Conservation (phyloP, 1,140 invertebrate genomes). For the Trichogramma pretiosum region DNA sequence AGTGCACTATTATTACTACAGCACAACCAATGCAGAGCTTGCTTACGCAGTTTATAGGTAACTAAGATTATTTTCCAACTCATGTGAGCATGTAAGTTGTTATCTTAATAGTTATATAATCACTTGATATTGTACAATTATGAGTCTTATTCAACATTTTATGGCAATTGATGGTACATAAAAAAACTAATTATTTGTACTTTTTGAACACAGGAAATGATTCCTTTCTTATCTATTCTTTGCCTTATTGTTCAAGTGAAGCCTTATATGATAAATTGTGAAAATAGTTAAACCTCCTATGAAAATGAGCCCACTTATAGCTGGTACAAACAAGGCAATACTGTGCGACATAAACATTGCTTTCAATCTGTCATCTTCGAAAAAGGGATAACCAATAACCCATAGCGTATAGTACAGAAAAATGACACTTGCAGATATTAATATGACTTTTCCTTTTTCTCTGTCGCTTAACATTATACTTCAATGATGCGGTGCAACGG, state of each 20-base stretch:
- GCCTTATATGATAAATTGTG: conserved; percentile 52
- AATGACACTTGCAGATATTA: conserved; percentile 46
- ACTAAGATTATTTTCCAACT: too few relatives aligned
- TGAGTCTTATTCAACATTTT: too few relatives aligned
- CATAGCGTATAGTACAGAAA: conserved; percentile 59
- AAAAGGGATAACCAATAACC: conserved; percentile 60
- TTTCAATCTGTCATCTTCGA: conserved; percentile 52
- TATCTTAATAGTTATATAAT: too few relatives aligned
- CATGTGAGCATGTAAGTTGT: too few relatives aligned
- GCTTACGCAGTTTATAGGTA: too few relatives aligned
- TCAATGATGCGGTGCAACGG: too few relatives aligned
- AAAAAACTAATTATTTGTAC: too few relatives aligned
- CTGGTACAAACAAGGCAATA: conserved; percentile 53
- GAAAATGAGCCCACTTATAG: conserved; percentile 53
- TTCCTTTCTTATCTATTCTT: conserved; percentile 21
- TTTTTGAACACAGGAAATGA: too few relatives aligned
- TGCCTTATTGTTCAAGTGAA: conserved; percentile 15
- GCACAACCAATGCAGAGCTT: background rate
- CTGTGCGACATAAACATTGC: conserved; percentile 53
- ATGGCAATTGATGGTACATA: too few relatives aligned
- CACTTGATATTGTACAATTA: too few relatives aligned
- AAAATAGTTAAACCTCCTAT: conserved; percentile 56
- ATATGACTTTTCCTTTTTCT: conserved; percentile 48
- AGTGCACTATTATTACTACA: conserved; percentile 17
- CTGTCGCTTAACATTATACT: conserved; percentile 37